phyloP scores from a whole-genome alignment of 2,113 vertebrate species.

The Podocnemis expansa region DNA sequence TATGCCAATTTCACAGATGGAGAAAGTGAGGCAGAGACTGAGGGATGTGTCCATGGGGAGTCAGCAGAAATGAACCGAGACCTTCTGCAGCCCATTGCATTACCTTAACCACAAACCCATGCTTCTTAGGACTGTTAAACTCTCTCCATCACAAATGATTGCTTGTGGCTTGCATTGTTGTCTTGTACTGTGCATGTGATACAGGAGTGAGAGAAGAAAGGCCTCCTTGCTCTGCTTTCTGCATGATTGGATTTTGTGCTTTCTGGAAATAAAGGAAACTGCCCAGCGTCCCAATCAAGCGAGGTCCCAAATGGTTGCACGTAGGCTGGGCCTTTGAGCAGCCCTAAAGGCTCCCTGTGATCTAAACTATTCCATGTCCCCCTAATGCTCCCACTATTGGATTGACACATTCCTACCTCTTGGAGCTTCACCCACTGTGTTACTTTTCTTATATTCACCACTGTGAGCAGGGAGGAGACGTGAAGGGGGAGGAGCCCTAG shows the following conservation, averaged over 20 bases:
- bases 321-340: neutral
- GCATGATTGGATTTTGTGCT: neutral
- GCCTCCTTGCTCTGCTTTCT: neutral
- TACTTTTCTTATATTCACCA: neutral
- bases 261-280: neutral
- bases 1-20: neutral
- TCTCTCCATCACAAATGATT: neutral
- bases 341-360: neutral
- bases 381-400: neutral
- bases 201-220: neutral
- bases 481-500: neutral
- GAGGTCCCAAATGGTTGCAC: neutral
- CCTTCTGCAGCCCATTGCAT: neutral
- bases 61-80: neutral
- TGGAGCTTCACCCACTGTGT: neutral
- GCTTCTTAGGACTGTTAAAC: neutral
- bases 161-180: neutral
- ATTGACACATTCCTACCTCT: neutral
- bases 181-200: neutral
- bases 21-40: neutral
- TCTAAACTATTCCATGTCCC: neutral
- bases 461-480: neutral
- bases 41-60: neutral
- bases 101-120: neutral
- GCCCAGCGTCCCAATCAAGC: fast-evolving